Evolutionary conservation across 2,888 invertebrate genomes (phyloP), one percentile per base, ranked within the genome.

Genomic region (Tigriopus californicus): DNA sequence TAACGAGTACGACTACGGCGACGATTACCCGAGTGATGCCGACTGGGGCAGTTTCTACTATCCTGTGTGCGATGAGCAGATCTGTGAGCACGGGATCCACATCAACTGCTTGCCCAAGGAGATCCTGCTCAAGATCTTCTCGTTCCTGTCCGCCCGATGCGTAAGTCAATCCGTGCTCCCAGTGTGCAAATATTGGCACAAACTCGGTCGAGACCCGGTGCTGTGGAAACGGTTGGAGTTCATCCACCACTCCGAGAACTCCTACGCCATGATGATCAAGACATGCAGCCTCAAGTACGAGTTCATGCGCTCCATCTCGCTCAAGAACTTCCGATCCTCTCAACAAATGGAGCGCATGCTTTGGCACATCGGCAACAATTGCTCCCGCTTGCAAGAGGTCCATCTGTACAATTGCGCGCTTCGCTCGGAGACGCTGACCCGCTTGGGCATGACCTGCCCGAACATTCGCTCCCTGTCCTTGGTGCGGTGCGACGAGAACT

Each of bases 211-310:
- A 8, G 64, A 64, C 46, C 62, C 64, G 1, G 15, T 60, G 1
- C 59, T 64, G 8, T 62, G 64, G 64, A 62, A 59, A 47, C 42
- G 54, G 11, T 53, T 64, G 20, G 49, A 47, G 11, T 64, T 64
- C 18, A 54, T 54, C 12, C 51, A 54, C 15, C 20, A 58, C 20
- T 44, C 46, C 11, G 44, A 12, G n/a, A 51, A 61, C 41, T 46
- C 51, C 6, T 46, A 49, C 8, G 54, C 53, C 2, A 33, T 42
- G 10, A 49, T 61, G 24, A 22, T 52, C 52, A n/a, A 52, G 8
- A 53, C 55, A 13, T 47, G 62, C 22, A 52, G 46, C 20, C 20
- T 49, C 22, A 48, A 61, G 47, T 55, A 59, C 18, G 47, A 57
- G 2, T 42, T 52, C 8, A 51, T 63, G 18, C 11, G 51, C 22